Evolutionary conservation across 53 echinoderm and acorn worm genomes (phyloP).

Genomic region (Echinometra lucunter): DNA sequence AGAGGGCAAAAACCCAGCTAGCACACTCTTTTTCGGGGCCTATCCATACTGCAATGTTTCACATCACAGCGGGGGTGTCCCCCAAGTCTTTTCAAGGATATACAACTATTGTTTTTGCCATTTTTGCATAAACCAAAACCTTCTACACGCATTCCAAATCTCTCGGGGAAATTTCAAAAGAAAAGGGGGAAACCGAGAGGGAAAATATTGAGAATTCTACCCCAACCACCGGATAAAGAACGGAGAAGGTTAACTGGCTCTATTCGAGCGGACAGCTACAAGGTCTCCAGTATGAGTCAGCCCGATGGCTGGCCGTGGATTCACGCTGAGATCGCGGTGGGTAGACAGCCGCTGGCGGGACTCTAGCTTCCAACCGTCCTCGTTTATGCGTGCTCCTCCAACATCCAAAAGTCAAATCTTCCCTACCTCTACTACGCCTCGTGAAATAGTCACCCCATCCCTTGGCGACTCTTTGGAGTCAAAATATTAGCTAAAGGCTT

Average conservation of each 20-base stretch:
- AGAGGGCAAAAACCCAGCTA: background rate
- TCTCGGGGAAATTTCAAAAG: background rate
- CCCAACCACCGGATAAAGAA: background rate
- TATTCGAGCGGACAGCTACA: conserved; percentile 64
- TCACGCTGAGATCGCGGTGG: conserved; percentile 26
- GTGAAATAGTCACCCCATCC: background rate
- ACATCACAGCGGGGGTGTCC: conserved; percentile 18
- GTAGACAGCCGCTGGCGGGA: conserved; percentile 32
- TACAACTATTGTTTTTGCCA: conserved; percentile 45
- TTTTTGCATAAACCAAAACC: conserved; percentile 25
- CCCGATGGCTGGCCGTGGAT: conserved; percentile 10
- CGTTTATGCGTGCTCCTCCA: background rate
- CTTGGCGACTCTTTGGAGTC: conserved; percentile 22
- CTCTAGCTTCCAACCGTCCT: background rate
- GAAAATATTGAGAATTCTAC: conserved; percentile 46
- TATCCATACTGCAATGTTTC: conserved; percentile 40
- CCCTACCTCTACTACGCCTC: background rate
- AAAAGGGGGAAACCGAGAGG: background rate
- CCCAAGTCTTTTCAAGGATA: conserved; percentile 40
- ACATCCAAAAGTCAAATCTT: background rate
- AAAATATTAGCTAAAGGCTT: conserved; percentile 44
- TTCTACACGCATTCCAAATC: background rate
- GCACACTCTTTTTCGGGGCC: background rate
- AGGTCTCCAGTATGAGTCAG: conserved; percentile 55
- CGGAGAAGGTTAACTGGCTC: background rate